Evolutionary conservation across 2,113 vertebrate species (phyloP), one percentile per base, ranked within the genome.

Genomic region (Coptodon rendalli): DNA sequence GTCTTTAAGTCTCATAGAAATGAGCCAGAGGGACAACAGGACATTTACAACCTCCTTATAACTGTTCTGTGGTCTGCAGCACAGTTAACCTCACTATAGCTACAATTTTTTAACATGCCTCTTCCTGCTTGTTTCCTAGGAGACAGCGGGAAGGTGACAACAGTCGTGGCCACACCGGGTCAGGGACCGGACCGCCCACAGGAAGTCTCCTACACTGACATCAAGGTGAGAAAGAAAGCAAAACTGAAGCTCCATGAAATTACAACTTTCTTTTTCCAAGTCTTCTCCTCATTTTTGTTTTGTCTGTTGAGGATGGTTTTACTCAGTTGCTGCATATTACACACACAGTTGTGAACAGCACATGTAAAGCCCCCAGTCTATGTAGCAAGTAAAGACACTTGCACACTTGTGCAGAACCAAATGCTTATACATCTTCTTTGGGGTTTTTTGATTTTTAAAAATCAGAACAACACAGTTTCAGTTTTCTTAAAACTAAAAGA

Each of bases 181-280:
- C 98, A 98, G 92, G 97, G 98, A 66, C 97, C 98, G 0, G 98
- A 98, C 90, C 97, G 97, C 81, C 97, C 98, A 8, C 97, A 98
- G 92, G 98, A 98, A 90, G 98, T 98, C 85, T 98, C 98, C 6
- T 98, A 98, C 95, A 97, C 97, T 0, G 98, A 98, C 94, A 98
- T 98, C 94, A 98, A 98, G 96, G 97, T 98, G 84, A 87, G 87
- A 14, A 38, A 86, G 87, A n/a, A 38, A 29, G n/a, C 2, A 7
- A 43, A 66, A 73, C 16, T 12, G 52, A 36, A 19, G 52, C 43
- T 73, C 40, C 48, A 10, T 71, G 66, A 43, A 73, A 73, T 45
- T 17, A 11, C 22, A 50, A 19, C 43, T 50, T 29, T 29, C 3
- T 22, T 22, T 8, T 38, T 7, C 19, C 17, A 52, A 19, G 43